Conservation (phyloP, 1,140 invertebrate species). For the Microplitis mediator region DNA sequence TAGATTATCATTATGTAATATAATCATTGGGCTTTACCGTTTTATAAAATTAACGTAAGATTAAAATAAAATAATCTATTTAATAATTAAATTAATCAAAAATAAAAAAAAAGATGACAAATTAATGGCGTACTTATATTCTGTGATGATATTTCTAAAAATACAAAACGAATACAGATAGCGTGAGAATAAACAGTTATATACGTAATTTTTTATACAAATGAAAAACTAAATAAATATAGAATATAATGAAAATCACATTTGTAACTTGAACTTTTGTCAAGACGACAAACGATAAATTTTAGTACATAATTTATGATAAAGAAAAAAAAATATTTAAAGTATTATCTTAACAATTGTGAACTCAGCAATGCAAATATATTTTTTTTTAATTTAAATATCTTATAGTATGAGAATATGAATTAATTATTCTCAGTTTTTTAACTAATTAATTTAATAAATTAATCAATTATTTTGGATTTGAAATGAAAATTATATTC, state of each 20-base stretch:
- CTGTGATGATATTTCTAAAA: slow-evolving; percentile 44
- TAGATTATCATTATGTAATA: too few species aligned
- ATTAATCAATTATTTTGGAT: too few species aligned
- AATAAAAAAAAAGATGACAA: slow-evolving; percentile 14
- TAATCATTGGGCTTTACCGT: neutral
- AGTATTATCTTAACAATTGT: slow-evolving; percentile 19
- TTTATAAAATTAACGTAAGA: neutral
- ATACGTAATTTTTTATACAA: slow-evolving; percentile 33
- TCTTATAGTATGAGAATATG: too few species aligned
- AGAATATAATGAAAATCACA: too few species aligned
- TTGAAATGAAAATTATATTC: too few species aligned
- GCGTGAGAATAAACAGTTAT: neutral
- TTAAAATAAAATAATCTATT: too few species aligned
- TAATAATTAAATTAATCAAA: neutral
- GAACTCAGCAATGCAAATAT: too few species aligned
- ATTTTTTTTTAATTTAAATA: too few species aligned
- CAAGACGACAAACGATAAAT: neutral
- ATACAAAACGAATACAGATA: slow-evolving; percentile 10
- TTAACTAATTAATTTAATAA: too few species aligned
- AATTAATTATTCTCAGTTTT: too few species aligned
- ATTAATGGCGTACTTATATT: slow-evolving; percentile 54
- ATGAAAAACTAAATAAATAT: neutral
- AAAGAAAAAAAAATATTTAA: slow-evolving; percentile 36
- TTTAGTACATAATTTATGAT: slow-evolving; percentile 44
- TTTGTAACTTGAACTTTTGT: too few species aligned